Evolutionary conservation across 2,888 invertebrate species (phyloP).

Genomic region (Dioctria linearis): DNA sequence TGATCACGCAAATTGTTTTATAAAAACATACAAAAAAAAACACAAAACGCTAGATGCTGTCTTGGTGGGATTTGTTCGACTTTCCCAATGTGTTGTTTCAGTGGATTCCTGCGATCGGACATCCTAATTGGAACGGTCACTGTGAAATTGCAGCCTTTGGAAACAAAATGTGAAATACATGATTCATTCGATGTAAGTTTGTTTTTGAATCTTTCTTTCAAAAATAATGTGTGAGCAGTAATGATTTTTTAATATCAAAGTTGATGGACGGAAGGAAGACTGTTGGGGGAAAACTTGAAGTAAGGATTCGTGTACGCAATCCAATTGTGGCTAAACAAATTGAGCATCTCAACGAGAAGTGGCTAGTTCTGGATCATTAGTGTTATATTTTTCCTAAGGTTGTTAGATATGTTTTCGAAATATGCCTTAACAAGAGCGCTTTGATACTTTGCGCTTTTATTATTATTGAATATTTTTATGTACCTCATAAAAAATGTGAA

Average conservation of each 20-base stretch:
- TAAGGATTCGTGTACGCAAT: conserved; percentile 88
- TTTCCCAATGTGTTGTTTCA: conserved; percentile 79
- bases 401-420: conserved; percentile 24
- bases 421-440: conserved; percentile 25
- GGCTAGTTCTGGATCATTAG: conserved; percentile 84
- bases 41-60: conserved; percentile 67
- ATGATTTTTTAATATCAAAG: conserved; percentile 71
- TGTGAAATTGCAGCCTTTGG: conserved; percentile 91
- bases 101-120: conserved; percentile 95
- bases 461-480: conserved; percentile 11
- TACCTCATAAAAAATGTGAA: conserved; percentile 2
- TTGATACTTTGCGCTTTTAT: conserved; percentile 31
- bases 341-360: conserved; percentile 90
- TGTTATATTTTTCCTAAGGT: not conserved
- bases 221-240: too few relatives aligned
- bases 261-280: conserved; percentile 91
- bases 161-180: conserved; percentile 89
- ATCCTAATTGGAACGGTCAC: conserved; percentile 84
- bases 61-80: conserved; percentile 71
- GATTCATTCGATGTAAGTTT: conserved; percentile 91
- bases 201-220: too few relatives aligned
- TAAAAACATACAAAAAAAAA: conserved; percentile 32
- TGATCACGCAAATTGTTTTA: conserved; percentile 40
- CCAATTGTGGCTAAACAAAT: conserved; percentile 92
- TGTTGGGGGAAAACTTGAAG: conserved; percentile 91